phyloP scores from a whole-genome alignment of 37 sponge, comb jelly and placozoan genomes.

The Diacarnus erythraeanus region DNA sequence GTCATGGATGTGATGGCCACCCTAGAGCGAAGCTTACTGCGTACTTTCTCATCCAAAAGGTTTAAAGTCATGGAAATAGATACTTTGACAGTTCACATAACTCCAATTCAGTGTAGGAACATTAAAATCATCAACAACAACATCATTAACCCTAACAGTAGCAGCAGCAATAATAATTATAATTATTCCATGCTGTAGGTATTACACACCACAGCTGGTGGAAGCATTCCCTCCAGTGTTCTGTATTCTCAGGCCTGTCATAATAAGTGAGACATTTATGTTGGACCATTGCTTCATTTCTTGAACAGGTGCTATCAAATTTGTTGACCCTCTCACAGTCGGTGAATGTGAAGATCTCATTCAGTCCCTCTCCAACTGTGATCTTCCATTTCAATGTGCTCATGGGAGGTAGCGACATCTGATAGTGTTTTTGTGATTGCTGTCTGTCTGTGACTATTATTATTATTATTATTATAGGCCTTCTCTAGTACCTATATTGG shows the following conservation, averaged over 20 bases:
- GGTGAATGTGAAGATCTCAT: conserved; percentile 65
- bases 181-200: conserved; percentile 30
- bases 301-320: conserved; percentile 91
- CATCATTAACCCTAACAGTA: no score
- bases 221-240: conserved; percentile 16
- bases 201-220: conserved; percentile 36
- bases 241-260: conserved; percentile 86
- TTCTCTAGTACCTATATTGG: conserved; percentile 56
- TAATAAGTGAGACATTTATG: conserved; percentile 23
- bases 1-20: conserved; percentile 38
- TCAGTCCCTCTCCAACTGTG: conserved; percentile 69
- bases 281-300: not conserved
- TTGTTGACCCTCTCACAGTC: conserved; percentile 83
- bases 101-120: no score
- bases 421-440: no score
- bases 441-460: not conserved
- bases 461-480: conserved; percentile 30
- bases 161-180: not conserved
- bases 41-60: conserved; percentile 35
- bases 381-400: conserved; percentile 98
- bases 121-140: no score
- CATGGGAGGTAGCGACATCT: conserved; percentile 89
- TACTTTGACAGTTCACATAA: no score
- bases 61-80: conserved; percentile 40
- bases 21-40: conserved; percentile 47